Conservation (phyloP, 2,797 vertebrate genomes). For the Peromyscus eremicus region DNA sequence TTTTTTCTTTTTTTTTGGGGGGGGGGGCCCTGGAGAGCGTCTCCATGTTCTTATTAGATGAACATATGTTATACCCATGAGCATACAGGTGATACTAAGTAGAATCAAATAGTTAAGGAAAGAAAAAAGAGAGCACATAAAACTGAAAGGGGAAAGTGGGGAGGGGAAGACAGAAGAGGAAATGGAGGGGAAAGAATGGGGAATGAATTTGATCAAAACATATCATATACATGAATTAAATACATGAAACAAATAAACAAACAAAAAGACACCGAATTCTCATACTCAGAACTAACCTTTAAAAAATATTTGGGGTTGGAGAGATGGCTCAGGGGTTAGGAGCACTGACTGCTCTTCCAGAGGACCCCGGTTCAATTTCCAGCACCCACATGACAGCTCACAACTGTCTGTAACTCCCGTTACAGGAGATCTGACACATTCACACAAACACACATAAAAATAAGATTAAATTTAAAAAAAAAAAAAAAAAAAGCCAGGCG, state of each 20-base stretch:
- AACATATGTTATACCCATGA: not conserved
- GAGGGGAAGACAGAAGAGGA: not conserved
- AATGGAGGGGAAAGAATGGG: not conserved
- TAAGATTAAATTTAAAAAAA: too few relatives aligned
- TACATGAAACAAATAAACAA: not conserved
- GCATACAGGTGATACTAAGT: not conserved
- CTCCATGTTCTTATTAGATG: not conserved
- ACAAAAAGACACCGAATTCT: not conserved
- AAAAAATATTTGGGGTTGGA: not conserved
- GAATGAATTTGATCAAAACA: not conserved
- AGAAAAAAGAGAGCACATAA: not conserved
- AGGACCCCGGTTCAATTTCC: too few relatives aligned
- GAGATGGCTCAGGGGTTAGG: too few relatives aligned
- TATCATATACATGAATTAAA: not conserved
- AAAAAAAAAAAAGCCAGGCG: too few relatives aligned
- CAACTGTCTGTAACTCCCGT: too few relatives aligned
- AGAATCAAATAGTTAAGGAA: not conserved
- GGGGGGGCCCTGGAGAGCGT: not conserved
- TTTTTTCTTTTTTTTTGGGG: not conserved
- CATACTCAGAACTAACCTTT: not conserved
- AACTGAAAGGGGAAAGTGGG: not conserved
- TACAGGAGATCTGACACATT: too few relatives aligned
- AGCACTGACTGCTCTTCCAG: too few relatives aligned
- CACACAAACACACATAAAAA: too few relatives aligned
- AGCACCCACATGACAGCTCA: too few relatives aligned